Evolutionary conservation across 2,113 vertebrate species (phyloP), one percentile per base, ranked within the genome.

Genomic region (Vimba vimba): DNA sequence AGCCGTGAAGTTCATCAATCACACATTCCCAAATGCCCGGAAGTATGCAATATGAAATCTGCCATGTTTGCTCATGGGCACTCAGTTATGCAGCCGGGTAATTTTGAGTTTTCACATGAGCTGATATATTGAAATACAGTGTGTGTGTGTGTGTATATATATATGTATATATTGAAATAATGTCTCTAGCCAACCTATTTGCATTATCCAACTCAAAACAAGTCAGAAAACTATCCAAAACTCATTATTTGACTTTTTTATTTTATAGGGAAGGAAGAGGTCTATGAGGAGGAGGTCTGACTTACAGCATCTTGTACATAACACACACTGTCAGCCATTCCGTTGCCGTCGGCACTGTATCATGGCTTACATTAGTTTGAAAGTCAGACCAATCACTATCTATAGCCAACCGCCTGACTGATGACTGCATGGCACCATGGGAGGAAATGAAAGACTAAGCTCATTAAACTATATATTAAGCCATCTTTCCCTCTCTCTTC

Each of bases 391-490:
- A 69, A 55, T 69, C 45, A 36, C 80, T 69, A 55, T 69, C 27
- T 36, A 55, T 52, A 36, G 25, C 27, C 64, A 82, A 47, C 25
- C 11, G 27, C 55, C 43, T 84, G 76, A 86, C 71, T 77, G 84
- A 86, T 88, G 76, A 36, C 17, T 62, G 27, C 27, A 27, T 27
- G 4, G 17, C 57, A 84, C 64, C 68, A 80, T 11, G n/a, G 47
- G 27, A 62, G 27, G 66, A 82, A 80, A 84, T 86, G 74, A 86
- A 86, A 77, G 45, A 55, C 59, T 77, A 81, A 75, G 52, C 82
- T 81, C 77, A 60, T 86, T 74, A 88, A 57, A 80, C 79, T 84
- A 73, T 83, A 73, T 73, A 83, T 83, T 83, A 73, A 59, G 68
- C 23, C 68, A 73, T 83, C n/a, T 57, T 33, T 73, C 50, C 45